Base-by-base conservation (phyloP, 2,113 vertebrate genomes). In the Phalacrocorax brasilianus region DNA sequence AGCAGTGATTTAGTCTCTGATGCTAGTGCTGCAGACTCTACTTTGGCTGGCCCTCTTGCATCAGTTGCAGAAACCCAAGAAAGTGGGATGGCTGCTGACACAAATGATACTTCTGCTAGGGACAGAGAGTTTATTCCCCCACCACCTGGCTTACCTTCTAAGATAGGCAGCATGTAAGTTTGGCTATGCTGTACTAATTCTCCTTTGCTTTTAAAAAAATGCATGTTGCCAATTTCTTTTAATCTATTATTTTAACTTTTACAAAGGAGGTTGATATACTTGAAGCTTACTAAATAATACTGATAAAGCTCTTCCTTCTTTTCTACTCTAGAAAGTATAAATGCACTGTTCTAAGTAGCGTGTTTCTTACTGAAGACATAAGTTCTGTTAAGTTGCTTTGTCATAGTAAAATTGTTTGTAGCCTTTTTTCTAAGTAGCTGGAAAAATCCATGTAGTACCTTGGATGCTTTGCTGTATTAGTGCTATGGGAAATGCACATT, bases 111-210 rank as follows among this genome's bases (percentile, higher is more conserved):
- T 95, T 96, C 98, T 95, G 98, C 98, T 97, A 98, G 98, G 89
- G 98, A 99, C 85, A 98, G 98, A 93, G 98, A 99, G 86, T 95
- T 97, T 93, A 93, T 98, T 55, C 89, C 97, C 86, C 98, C 98
- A 81, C 93, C 98, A 88, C 98, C 98, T 97, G 97, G 97, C 77
- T 98, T 98, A 87, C 98, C 98, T 97, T 97, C 98, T 98, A 98
- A 98, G 97, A 97, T 98, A 97, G 98, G 98, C 97, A 96, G 98
- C 98, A 97, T 98, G 99, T 99, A 99, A 98, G 99, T 99, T 97
- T 98, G 95, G 95, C 96, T 77, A 91, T 66, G 95, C 97, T 95
- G 58, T 83, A 97, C 98, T 98, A 98, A 98, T 96, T 94, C 90
- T 83, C 61, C 86, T 93, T 82, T 80, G 96, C 95, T 97, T 93